Evolutionary conservation across 2,888 invertebrate genomes (phyloP), one percentile per base, ranked within the genome.

Genomic region (Proisotoma minuta): DNA sequence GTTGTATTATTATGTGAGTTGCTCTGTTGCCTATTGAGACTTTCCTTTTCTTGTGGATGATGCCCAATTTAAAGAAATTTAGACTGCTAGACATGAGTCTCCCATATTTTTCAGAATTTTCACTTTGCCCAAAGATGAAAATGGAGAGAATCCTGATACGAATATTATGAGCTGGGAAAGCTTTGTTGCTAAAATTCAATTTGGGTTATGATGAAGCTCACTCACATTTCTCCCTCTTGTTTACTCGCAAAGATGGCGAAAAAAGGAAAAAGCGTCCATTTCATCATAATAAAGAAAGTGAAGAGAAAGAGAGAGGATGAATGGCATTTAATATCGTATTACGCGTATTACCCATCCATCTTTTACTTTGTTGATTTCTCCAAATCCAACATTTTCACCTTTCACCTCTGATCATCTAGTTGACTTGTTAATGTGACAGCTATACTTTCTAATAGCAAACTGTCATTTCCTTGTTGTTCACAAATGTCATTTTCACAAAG

Each of bases 51-150:
- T 15, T 43, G 43, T 43, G 5, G 15, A 20, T 43, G 43, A 43
- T 43, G 20, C 20, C 43, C 15, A 43, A 20, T 12, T 43, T 34
- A 5, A 20, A 43, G 20, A 43, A 43, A 43, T 20, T 43, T 43
- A 18, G 43, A 4, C 43, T 43, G 43, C 43, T 18, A 43, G 43
- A 43, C 43, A 43, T 43, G 43, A 43, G 20, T 20, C 15, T 43
- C 43, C 43, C 43, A 43, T 43, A 43, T 43, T 43, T 43, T 43
- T n/a, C 4, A n/a, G 43, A 43, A n/a, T 43, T 43, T 43, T 43
- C 43, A 43, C 43, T 43, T 43, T n/a, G 18, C 34, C 43, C 43
- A 43, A n/a, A 43, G 10, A 12, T 18, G 43, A 43, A n/a, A 20
- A 5, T 5, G 20, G 43, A 18, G 18, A 43, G 43, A 15, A 43